Evolutionary conservation across 2,113 vertebrate species (phyloP).

Genomic region (Propithecus coquereli): DNA sequence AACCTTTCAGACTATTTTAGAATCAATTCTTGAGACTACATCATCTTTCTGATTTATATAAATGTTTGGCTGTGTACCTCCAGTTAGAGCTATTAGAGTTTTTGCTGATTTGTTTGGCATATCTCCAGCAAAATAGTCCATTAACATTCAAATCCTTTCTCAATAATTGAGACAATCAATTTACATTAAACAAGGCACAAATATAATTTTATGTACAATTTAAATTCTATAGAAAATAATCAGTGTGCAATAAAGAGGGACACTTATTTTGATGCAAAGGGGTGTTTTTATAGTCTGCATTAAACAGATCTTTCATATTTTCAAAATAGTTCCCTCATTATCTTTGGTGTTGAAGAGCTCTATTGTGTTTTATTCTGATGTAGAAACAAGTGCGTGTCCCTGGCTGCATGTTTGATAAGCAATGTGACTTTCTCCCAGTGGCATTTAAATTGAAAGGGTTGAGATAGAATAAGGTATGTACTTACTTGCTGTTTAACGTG

Average conservation of each 20-base stretch:
- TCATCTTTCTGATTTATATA: background rate
- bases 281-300: conserved; percentile 36
- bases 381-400: background rate
- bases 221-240: conserved; percentile 73
- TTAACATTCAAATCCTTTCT: conserved; percentile 74
- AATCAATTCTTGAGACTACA: background rate
- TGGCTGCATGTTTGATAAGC: conserved; percentile 17
- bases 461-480: background rate
- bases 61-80: background rate
- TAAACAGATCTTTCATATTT: conserved; percentile 73
- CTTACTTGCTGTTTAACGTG: background rate
- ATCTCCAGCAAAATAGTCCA: conserved; percentile 57
- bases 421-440: background rate
- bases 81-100: conserved; percentile 55
- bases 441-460: background rate
- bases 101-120: conserved; percentile 63
- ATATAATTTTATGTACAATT: conserved; percentile 66
- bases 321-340: conserved; percentile 55
- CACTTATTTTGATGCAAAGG: conserved; percentile 62
- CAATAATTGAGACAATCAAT: conserved; percentile 69
- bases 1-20: background rate
- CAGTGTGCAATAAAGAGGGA: conserved; percentile 30
- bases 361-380: conserved; percentile 45
- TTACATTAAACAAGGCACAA: conserved; percentile 75
- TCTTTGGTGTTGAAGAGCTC: conserved; percentile 4